Percentiles rank a stretch among this genome's conserved stretches.
phyloP scores from a whole-genome alignment of 2,113 vertebrate species.

The Bujurquina vittata region DNA sequence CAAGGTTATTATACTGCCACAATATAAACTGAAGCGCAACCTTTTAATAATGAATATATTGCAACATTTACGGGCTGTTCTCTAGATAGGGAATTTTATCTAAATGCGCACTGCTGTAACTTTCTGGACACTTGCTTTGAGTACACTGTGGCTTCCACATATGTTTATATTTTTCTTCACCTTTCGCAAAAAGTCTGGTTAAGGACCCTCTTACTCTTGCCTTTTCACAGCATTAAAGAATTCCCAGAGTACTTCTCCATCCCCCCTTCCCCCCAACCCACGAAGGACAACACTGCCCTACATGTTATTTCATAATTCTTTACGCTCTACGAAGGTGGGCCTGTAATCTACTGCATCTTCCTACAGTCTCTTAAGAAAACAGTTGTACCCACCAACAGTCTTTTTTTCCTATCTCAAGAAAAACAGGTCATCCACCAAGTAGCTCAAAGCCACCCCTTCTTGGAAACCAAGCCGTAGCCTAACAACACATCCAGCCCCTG shows the following conservation, averaged over 20 bases:
- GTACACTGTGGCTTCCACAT: slow-evolving; percentile 4
- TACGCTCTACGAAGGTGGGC: background rate
- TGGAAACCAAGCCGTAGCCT: slow-evolving; percentile 48
- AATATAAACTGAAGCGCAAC: background rate
- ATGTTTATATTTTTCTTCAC: background rate
- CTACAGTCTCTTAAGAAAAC: slow-evolving; percentile 9
- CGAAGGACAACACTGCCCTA: slow-evolving; percentile 3
- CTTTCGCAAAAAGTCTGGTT: background rate
- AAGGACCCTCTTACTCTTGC: background rate
- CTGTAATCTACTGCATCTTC: background rate
- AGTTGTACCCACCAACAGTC: background rate
- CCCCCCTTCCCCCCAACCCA: background rate
- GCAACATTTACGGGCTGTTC: background rate
- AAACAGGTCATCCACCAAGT: slow-evolving; percentile 28
- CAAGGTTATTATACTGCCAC: background rate
- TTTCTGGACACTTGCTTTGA: background rate
- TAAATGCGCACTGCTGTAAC: background rate
- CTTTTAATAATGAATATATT: background rate
- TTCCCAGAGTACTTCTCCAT: slow-evolving; percentile 37
- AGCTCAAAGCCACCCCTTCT: slow-evolving; percentile 34
- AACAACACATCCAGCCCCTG: slow-evolving; percentile 59
- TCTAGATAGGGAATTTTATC: background rate
- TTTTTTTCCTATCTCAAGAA: background rate
- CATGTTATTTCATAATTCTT: background rate
- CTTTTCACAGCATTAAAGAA: slow-evolving; percentile 29